Evolutionary conservation across 2,113 vertebrate species (phyloP), one percentile per base, ranked within the genome.

Genomic region (Otolemur garnettii): DNA sequence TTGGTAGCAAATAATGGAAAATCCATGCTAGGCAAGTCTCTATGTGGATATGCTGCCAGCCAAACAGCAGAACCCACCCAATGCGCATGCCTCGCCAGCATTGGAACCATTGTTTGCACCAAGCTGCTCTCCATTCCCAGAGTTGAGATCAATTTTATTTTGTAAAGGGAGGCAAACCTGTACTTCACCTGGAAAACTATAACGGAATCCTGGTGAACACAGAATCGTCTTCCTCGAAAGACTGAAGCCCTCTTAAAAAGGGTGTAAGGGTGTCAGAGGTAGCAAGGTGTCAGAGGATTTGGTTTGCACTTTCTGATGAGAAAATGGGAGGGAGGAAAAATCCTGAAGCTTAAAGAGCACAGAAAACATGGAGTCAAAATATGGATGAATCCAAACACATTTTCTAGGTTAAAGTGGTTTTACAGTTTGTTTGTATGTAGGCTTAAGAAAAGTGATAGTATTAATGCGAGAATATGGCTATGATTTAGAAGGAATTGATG

Each of bases 341-440:
- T 3, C 2, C 38, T 2, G 4, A 94, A 64, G 24, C 64, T 66
- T 85, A 64, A 83, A 91, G 69, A 83, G 60, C 66, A 92, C 35
- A n/a, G 64, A 92, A 53, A 90, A 42, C 35, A 85, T 50, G 33
- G 35, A 80, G 68, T 71, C 90, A 93, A 97, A 83, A 90, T 85
- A 85, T 71, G 62, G 45, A 71, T 71, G 90, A 85, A 85, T 81
- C 21, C 57, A 95, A 82, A 50, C 6, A 1, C 12, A 95, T 95
- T 92, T 94, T 96, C 62, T 94, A 91, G 57, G 45, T 77, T 96
- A 88, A 95, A 84, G 68, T 88, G 68, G 77, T 85, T 96, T 95
- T 94, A 86, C 42, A 50, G 21, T 93, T 91, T 93, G 68, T 86
- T 96, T 93, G 69, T 89, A 59, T 62, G 18, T 50, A 91, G 74